Evolutionary conservation across 2,888 invertebrate genomes (phyloP), one percentile per base, ranked within the genome.

Genomic region (Sesia apiformis): DNA sequence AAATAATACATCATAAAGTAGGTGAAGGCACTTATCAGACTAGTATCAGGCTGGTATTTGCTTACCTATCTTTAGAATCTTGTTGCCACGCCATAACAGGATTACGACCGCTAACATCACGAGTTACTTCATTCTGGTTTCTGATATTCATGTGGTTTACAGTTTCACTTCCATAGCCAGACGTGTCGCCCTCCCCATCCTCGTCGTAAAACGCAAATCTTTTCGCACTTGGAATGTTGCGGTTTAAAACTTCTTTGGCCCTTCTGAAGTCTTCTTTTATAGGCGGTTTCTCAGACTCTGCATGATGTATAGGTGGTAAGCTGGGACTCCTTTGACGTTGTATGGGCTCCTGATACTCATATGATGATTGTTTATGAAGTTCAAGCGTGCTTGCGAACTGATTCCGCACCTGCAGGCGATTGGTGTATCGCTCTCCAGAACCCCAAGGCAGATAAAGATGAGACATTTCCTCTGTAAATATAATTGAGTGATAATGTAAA

Each of bases 131-230:
- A 58, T 70, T 76, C 55, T 71, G 75, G 58, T 68, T 71, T 61
- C 74, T 76, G 49, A 62, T 62, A 54, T 80, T 81, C 74, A 80
- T 90, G 57, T 91, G 90, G 70, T 92, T 91, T 6, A 91, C 81
- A 52, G 93, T 94, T 73, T 96, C 95, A 74, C 96, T 96, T 52
- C 95, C 94, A 80, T 96, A 95, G 43, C 96, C 96, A 40, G 95
- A 95, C 55, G 95, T 95, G 70, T 95, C 95, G 43, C 94, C 94
- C 70, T 94, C 94, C 54, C 90, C 91, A 63, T 90, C 87, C 67
- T 88, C 88, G 66, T 88, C 87, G 63, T 84, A 90, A 65, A 89
- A 86, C n/a, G 85, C 70, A 59, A 85, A 88, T 61, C 88, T 73
- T 55, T 90, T 84, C 23, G 85, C 81, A 54, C 84, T 84, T n/a